A percentile compares a stretch with the other conserved stretches of the same genome.
These are phyloP conservation scores for Diogma glabrata DNA, from an alignment of 2,888 invertebrate species.

Conservation along the genomic window DNA sequence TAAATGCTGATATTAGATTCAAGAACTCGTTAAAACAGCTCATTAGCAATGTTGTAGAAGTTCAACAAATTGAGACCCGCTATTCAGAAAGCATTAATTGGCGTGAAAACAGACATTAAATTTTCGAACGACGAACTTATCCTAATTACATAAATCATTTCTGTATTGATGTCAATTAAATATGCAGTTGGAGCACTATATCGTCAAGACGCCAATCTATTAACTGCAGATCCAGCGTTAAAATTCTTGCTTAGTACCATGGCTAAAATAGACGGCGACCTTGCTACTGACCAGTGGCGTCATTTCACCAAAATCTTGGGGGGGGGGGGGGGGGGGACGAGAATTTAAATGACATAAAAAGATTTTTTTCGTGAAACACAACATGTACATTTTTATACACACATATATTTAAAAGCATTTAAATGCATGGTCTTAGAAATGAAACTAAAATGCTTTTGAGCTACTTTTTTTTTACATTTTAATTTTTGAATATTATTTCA, in stretches of 20 bases:
- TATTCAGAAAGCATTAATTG: no score
- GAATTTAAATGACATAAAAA: no score
- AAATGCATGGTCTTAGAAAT: no score
- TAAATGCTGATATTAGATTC: background rate
- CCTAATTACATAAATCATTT: background rate
- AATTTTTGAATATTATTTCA: no score
- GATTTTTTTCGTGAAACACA: no score
- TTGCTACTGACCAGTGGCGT: background rate
- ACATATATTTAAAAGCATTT: no score
- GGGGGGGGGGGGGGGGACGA: no score
- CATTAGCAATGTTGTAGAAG: background rate
- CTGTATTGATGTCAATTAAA: background rate
- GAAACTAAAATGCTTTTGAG: no score
- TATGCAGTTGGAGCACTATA: background rate
- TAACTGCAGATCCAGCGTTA: background rate
- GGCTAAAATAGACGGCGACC: background rate
- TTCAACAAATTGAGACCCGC: background rate
- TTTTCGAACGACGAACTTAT: background rate
- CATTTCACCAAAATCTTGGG: no score
- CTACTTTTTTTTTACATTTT: no score
- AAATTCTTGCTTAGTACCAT: background rate
- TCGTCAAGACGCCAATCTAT: background rate
- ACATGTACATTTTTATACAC: no score
- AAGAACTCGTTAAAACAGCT: background rate
- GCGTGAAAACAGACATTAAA: background rate